phyloP scores from a whole-genome alignment of 2,888 invertebrate species.

The Thysanoteuthis rhombus region DNA sequence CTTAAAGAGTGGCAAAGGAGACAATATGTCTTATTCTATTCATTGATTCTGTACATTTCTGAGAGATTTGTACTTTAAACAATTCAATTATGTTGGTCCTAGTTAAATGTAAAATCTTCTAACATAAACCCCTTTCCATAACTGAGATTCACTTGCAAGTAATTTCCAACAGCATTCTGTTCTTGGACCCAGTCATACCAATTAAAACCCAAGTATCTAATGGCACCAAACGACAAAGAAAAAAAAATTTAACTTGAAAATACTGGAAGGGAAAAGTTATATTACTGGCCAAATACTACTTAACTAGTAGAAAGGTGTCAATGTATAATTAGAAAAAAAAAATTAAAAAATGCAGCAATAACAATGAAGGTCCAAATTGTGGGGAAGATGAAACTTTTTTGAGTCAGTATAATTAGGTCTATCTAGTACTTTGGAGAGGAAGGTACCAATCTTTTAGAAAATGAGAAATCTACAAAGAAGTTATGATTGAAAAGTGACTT shows the following conservation, averaged over 20 bases:
- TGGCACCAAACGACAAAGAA: neutral
- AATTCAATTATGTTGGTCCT: neutral
- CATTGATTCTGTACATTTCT: neutral
- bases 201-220: neutral
- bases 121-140: neutral
- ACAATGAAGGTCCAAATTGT: too few relatives aligned
- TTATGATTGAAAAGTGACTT: too few relatives aligned
- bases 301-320: too few relatives aligned
- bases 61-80: neutral
- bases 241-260: neutral
- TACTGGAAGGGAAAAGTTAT: neutral
- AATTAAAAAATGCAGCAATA: too few relatives aligned
- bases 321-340: too few relatives aligned
- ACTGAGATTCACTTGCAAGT: neutral
- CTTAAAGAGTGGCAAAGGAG: neutral
- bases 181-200: neutral
- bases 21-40: neutral
- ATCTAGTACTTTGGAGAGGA: too few relatives aligned
- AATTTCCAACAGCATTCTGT: neutral
- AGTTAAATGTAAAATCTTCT: too few relatives aligned
- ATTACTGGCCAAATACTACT: too few relatives aligned
- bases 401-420: too few relatives aligned
- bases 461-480: too few relatives aligned
- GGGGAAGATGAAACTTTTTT: too few relatives aligned
- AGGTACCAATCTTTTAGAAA: too few relatives aligned